These are phyloP conservation scores for Scomber colias DNA, from an alignment of 2,113 vertebrate genomes.

Conservation along the genomic window DNA sequence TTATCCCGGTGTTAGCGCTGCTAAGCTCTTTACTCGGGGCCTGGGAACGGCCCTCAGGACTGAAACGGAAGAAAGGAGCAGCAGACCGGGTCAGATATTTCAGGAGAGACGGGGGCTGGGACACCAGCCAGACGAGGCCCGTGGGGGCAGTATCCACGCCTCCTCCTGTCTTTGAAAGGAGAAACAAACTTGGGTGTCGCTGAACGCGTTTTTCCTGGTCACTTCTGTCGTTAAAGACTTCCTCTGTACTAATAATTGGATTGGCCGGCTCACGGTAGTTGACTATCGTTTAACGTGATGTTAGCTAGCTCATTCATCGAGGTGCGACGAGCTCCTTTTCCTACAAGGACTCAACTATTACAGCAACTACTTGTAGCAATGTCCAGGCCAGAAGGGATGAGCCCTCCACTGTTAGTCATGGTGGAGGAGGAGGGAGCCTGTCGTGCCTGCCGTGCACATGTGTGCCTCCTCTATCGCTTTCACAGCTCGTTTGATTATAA, in stretches of 20 bases:
- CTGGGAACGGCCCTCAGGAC: slow-evolving; percentile 72
- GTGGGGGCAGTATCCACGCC: slow-evolving; percentile 51
- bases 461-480: slow-evolving; percentile 30
- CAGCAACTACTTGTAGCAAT: slow-evolving; percentile 17
- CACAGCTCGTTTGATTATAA: neutral
- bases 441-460: slow-evolving; percentile 24
- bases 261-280: slow-evolving; percentile 46
- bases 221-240: slow-evolving; percentile 6
- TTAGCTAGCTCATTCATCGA: slow-evolving; percentile 69
- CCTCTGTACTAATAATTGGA: slow-evolving; percentile 31
- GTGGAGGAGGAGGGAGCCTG: slow-evolving; percentile 6
- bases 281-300: slow-evolving; percentile 31
- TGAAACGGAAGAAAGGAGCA: slow-evolving; percentile 53
- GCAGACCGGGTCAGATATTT: slow-evolving; percentile 74
- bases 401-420: neutral
- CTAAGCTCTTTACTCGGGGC: slow-evolving; percentile 69
- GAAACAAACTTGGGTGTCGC: neutral
- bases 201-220: neutral
- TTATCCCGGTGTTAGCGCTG: slow-evolving; percentile 16
- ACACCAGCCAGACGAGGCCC: slow-evolving; percentile 51
- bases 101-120: slow-evolving; percentile 68
- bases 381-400: neutral
- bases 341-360: neutral
- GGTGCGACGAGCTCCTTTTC: slow-evolving; percentile 9
- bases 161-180: slow-evolving; percentile 8